Evolutionary conservation across 2,113 vertebrate species (phyloP), one percentile per base, ranked within the genome.

Genomic region (Pantherophis guttatus): DNA sequence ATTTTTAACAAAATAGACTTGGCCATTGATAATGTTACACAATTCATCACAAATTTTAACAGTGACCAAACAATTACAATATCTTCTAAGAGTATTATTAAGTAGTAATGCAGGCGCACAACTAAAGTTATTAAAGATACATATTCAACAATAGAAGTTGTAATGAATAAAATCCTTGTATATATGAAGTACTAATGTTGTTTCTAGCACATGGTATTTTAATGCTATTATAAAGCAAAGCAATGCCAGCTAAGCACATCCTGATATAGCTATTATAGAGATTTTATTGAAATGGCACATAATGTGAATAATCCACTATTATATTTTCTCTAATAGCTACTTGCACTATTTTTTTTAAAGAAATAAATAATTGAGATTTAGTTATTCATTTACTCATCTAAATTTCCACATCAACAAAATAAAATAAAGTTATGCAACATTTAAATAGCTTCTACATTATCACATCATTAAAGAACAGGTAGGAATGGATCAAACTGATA

Each of bases 161-260:
- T 87, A 48, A 87, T 85, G 19, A 89, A 44, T 92, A 93, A 94
- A 1, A 15, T 55, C 90, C 15, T 2, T 70, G 15, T 89, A 92
- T 94, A 90, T 93, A 86, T 94, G 19, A 9, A 48, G 48, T 87
- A 48, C 3, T 57, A 89, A 93, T 95, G 86, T n/a, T 94, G 23
- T 54, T 95, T 94, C 50, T 26, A 91, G 59, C 0, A 93, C 88
- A 58, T 0, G n/a, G 29, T 70, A 94, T 94, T 94, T 96, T 87
- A 96, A 86, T 94, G 62, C 0, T 33, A 90, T 50, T 24, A 17
- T 90, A 92, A 96, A 95, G 54, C 9, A 89, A 21, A 0, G 48
- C 62, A 62, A 59, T 89, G 93, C 95, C 81, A 94, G 59, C 93
- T 91, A 93, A 70, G 62, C 17, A 58, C 62, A 17, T 91, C 54